Evolutionary conservation across 2,888 invertebrate species (phyloP).

Genomic region (Phalera bucephala): DNA sequence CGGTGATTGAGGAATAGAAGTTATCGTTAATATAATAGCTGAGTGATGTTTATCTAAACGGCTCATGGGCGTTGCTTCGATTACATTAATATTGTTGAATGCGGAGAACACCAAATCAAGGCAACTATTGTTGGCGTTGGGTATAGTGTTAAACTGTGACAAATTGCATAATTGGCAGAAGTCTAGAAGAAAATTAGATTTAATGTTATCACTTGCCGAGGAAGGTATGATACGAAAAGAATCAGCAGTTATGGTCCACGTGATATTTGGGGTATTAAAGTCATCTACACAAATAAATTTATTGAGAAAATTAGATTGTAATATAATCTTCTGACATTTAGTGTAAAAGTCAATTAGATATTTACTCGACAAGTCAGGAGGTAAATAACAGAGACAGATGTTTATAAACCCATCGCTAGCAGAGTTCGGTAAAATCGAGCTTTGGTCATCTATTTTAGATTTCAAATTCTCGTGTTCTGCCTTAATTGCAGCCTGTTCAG

Average conservation of each 20-base stretch:
- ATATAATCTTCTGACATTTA: constrained; percentile 3
- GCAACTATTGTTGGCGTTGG: neutral
- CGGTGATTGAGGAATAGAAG: no score
- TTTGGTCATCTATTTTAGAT: neutral
- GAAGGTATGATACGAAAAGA: neutral
- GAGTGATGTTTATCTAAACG: no score
- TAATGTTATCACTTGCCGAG: no score
- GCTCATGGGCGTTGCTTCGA: no score
- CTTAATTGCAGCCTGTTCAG: neutral
- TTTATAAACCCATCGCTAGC: neutral
- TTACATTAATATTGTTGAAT: no score
- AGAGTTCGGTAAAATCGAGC: neutral
- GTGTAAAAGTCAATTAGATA: neutral
- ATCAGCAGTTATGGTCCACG: neutral
- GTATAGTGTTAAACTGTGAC: neutral
- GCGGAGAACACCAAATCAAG: neutral
- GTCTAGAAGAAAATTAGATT: no score
- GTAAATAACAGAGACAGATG: constrained; percentile 19
- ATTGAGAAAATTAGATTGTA: neutral
- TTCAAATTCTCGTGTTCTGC: neutral
- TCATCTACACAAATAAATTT: constrained; percentile 3
- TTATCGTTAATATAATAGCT: no score
- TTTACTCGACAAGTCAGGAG: constrained; percentile 3
- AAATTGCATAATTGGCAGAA: no score
- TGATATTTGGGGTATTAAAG: constrained; percentile 4